Base-by-base conservation (phyloP, 2,888 invertebrate species). In the Tortrix viridana region DNA sequence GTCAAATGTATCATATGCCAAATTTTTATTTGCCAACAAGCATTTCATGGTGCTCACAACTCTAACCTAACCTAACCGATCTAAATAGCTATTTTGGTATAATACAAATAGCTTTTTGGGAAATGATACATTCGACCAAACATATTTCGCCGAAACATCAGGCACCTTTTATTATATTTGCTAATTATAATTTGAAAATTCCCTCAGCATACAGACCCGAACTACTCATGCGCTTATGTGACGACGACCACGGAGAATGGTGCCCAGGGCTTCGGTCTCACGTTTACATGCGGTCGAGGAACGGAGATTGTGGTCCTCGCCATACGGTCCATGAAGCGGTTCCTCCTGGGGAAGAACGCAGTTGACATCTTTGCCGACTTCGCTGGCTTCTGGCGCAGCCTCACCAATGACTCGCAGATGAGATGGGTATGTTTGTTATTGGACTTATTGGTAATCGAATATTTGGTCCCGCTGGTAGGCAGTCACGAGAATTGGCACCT, bases 171-270 rank as follows among this genome's bases (percentile, higher is more conserved):
- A n/a, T n/a, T n/a, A n/a, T n/a, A 68, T 64, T 7, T 32, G 56
- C 66, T 77, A 82, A 32, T 26, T 7, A 7, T 26, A 26, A 26
- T 3, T 32, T 32, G 3, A 32, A 32, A 32, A 3, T 32, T 32
- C 3, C 32, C 12, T 54, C 70, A 96, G 97, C 97, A 98, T 76
- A 95, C 94, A 0, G 96, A 97, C 86, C 98, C 98, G 0, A 96
- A 98, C 86, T 98, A 98, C 84, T 98, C 98, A 0, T 97, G 97
- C 75, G 97, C 97, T 0, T 98, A 98, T 84, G 97, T 98, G n/a
- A 95, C 95, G 1, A 85, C 96, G n/a, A 93, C 92, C 67, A 95
- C 96, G 0, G 93, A 93, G 47, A 92, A 92, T 66, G 94, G 93
- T 5, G 77, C 93, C 14, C 93, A 94, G 80, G 98, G 98, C 3